Conservation (phyloP, 2,797 vertebrate species). For the Hephaestus fuliginosus region DNA sequence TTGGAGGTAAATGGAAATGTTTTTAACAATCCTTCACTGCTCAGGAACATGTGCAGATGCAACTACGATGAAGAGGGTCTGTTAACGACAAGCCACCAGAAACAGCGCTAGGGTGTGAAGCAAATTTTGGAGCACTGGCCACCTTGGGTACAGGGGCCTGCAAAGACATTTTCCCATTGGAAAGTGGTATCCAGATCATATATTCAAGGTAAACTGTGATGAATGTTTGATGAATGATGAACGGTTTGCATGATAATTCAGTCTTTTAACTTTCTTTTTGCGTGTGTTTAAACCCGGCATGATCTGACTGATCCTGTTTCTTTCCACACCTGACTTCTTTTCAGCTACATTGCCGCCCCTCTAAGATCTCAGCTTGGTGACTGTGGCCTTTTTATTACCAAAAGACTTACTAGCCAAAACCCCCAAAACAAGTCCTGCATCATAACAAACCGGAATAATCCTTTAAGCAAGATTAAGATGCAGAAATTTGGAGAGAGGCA, state of each 20-base stretch:
- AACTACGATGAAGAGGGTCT: too few species aligned
- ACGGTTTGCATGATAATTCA: background rate
- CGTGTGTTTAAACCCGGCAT: slow-evolving; percentile 9
- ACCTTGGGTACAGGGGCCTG: background rate
- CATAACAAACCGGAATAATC: slow-evolving; percentile 21
- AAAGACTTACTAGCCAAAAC: slow-evolving; percentile 2
- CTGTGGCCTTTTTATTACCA: background rate
- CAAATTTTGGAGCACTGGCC: background rate
- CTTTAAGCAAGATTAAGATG: slow-evolving; percentile 31
- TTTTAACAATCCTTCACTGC: background rate
- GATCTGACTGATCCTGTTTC: background rate
- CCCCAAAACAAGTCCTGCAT: background rate
- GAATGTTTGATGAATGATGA: background rate
- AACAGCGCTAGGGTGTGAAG: background rate
- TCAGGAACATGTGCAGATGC: background rate
- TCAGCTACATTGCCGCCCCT: background rate
- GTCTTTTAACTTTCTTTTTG: too few species aligned
- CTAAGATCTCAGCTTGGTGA: background rate
- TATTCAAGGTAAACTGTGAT: background rate
- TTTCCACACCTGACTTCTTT: background rate
- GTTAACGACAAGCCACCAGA: too few species aligned
- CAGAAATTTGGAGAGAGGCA: slow-evolving; percentile 35
- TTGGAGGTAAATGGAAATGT: background rate
- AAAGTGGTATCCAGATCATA: background rate
- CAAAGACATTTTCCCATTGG: background rate